A percentile compares a stretch with the other conserved stretches of the same genome.
Conservation (phyloP, 2,888 invertebrate species). For the Aphidoletes aphidimyza region DNA sequence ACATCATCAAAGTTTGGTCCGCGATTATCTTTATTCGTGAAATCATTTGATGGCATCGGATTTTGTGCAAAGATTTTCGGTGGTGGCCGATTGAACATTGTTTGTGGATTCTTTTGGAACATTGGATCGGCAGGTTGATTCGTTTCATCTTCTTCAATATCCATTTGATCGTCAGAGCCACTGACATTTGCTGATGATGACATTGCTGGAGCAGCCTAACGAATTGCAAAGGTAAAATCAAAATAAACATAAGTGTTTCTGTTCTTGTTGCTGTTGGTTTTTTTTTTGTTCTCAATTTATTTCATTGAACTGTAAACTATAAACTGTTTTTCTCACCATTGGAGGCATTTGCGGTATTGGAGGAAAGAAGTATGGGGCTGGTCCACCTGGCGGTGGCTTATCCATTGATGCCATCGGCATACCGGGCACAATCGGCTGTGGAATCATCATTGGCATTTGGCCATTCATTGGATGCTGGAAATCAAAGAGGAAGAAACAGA, state of each 20-base stretch:
- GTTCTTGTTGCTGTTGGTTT: slow-evolving; percentile 58
- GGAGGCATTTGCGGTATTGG: slow-evolving; percentile 55
- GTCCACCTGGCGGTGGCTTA: slow-evolving; percentile 59
- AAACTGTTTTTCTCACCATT: too few relatives aligned
- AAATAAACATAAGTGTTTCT: slow-evolving; percentile 56
- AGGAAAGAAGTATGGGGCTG: slow-evolving; percentile 54
- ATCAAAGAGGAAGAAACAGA: background rate
- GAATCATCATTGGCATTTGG: slow-evolving; percentile 62
- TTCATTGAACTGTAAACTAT: background rate
- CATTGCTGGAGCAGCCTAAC: slow-evolving; percentile 59
- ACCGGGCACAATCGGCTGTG: slow-evolving; percentile 66
- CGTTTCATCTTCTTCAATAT: slow-evolving; percentile 76
- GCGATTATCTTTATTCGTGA: slow-evolving; percentile 58
- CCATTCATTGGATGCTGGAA: slow-evolving; percentile 42
- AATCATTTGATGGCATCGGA: slow-evolving; percentile 57
- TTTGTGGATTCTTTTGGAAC: slow-evolving; percentile 61
- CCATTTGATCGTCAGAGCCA: slow-evolving; percentile 78
- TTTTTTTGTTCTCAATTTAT: slow-evolving; percentile 52
- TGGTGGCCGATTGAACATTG: slow-evolving; percentile 67
- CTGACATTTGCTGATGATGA: slow-evolving; percentile 61
- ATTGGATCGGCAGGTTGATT: slow-evolving; percentile 57
- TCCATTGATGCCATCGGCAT: slow-evolving; percentile 64
- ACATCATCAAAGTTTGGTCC: slow-evolving; percentile 58
- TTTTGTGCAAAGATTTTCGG: slow-evolving; percentile 60
- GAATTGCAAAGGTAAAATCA: background rate